Percentiles rank a stretch among this genome's conserved stretches.
Evolutionary conservation across 2,113 vertebrate species (phyloP).

Genomic region (Marmota monax): DNA sequence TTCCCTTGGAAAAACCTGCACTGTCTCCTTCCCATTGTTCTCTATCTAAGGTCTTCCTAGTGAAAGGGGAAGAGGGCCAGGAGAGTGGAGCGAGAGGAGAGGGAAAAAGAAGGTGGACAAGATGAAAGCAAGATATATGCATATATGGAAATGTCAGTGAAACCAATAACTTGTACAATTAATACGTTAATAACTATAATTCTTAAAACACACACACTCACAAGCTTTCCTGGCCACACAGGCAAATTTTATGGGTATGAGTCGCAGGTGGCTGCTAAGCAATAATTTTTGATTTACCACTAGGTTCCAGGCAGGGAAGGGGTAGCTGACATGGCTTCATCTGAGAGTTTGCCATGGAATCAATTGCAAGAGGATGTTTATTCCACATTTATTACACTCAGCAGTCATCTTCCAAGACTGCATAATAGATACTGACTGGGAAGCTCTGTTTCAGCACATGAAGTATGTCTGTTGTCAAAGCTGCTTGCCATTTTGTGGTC

Average conservation of each 20-base stretch:
- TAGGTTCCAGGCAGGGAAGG: not conserved
- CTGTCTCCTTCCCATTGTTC: not conserved
- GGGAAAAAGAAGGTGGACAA: not conserved
- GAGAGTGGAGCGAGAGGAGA: not conserved
- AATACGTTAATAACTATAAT: not conserved
- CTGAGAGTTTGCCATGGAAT: not conserved
- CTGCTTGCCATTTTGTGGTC: not conserved
- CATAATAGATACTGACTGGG: not conserved
- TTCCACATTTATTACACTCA: not conserved
- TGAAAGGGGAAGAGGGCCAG: not conserved
- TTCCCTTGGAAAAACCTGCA: not conserved
- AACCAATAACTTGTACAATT: not conserved
- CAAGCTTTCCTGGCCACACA: not conserved
- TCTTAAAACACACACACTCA: not conserved
- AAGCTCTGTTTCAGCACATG: not conserved
- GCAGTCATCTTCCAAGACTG: not conserved
- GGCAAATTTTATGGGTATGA: not conserved
- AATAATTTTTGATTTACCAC: accelerated
- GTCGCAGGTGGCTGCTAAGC: not conserved
- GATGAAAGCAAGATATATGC: not conserved
- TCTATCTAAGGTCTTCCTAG: not conserved
- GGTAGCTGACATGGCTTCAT: not conserved
- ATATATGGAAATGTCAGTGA: not conserved
- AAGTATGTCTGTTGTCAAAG: not conserved
- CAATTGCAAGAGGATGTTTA: not conserved